These are phyloP conservation scores for Urosaurus nigricauda DNA, from an alignment of 2,797 vertebrate species.

Conservation along the genomic window DNA sequence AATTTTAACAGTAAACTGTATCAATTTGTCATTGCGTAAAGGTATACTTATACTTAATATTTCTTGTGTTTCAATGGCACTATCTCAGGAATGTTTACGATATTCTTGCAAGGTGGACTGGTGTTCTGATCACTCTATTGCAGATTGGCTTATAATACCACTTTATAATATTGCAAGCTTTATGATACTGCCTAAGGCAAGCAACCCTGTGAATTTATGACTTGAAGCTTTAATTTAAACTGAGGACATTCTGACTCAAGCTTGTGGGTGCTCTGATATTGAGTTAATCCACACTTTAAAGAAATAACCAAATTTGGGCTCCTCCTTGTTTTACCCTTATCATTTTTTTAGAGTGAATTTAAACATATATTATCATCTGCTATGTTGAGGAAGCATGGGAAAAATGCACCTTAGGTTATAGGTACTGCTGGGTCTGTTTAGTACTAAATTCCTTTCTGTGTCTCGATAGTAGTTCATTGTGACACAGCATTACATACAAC, in stretches of 20 bases:
- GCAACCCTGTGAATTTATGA: background rate
- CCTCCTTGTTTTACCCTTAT: slow-evolving; percentile 43
- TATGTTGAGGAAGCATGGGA: slow-evolving; percentile 61
- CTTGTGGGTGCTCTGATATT: slow-evolving; percentile 3
- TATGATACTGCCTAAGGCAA: background rate
- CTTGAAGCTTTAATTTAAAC: slow-evolving; percentile 2
- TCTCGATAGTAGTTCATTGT: slow-evolving; percentile 79
- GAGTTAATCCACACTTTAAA: slow-evolving; percentile 68
- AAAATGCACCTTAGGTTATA: slow-evolving; percentile 46
- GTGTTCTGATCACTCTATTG: background rate
- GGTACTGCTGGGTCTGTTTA: slow-evolving; percentile 78
- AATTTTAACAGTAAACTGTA: background rate
- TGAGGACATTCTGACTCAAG: background rate
- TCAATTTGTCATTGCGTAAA: background rate
- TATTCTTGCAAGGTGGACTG: background rate
- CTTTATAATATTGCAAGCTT: background rate
- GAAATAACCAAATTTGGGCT: slow-evolving; percentile 49
- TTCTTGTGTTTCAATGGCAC: background rate
- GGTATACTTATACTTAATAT: background rate
- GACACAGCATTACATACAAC: slow-evolving; percentile 80
- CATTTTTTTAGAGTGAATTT: slow-evolving; percentile 68
- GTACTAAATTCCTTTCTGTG: slow-evolving; percentile 80
- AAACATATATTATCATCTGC: slow-evolving; percentile 69
- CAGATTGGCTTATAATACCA: background rate
- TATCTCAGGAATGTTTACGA: background rate